Evolutionary conservation across 1,140 invertebrate species (phyloP).

Genomic region (Trichonephila clavipes): DNA sequence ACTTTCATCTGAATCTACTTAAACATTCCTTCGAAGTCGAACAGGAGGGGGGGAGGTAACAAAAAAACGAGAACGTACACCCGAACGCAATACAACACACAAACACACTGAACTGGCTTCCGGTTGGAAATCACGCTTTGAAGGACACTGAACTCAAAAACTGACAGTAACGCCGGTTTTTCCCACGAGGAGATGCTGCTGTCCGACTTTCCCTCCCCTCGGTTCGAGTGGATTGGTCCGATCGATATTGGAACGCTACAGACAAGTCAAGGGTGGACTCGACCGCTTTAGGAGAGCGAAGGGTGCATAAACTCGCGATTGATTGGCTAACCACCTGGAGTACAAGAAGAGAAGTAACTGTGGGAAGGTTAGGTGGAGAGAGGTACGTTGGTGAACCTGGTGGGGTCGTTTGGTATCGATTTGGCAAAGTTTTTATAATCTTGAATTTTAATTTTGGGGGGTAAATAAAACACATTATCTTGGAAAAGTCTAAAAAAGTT

Average conservation of each 20-base stretch:
- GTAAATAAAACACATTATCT: not conserved
- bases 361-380: not conserved
- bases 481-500: not conserved
- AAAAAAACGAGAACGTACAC: conserved; percentile 10
- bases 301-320: conserved; percentile 40
- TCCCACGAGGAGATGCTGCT: conserved; percentile 41
- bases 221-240: not conserved
- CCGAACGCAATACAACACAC: conserved; percentile 33
- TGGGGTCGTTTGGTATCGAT: conserved; percentile 51
- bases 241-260: conserved; percentile 41
- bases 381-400: not conserved
- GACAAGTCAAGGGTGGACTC: conserved; percentile 50
- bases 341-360: conserved; percentile 15
- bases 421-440: conserved; percentile 58
- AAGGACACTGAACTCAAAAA: conserved; percentile 67
- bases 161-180: conserved; percentile 52
- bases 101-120: not conserved
- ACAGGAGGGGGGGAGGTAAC: not conserved
- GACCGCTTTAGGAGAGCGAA: conserved; percentile 1
- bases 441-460: conserved; percentile 34
- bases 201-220: not conserved
- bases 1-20: not conserved
- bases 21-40: not conserved
- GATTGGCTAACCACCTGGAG: conserved; percentile 73
- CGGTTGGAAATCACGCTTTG: not conserved